phyloP scores from a whole-genome alignment of 1,140 invertebrate species.

The Trachelipus rathkii region DNA sequence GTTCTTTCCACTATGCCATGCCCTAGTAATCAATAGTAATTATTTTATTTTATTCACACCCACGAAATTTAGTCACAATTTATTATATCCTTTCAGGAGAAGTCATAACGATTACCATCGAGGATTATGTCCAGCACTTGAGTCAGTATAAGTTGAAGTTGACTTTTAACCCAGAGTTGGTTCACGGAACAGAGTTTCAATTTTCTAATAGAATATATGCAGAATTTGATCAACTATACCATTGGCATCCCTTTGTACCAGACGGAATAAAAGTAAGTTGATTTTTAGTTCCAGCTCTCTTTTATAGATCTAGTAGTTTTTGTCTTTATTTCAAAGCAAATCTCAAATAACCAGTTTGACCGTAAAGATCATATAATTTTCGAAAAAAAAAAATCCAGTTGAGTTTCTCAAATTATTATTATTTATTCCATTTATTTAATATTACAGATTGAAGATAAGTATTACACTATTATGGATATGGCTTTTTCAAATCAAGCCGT shows the following conservation, averaged over 20 bases:
- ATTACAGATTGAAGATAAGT: constrained; percentile 47
- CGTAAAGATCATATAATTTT: too few relatives aligned
- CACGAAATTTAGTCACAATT: too few relatives aligned
- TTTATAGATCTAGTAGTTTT: too few relatives aligned
- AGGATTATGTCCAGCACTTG: constrained; percentile 54
- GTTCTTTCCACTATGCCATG: too few relatives aligned
- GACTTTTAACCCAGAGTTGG: constrained; percentile 50
- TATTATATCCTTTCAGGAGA: constrained; percentile 49
- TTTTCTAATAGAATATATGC: constrained; percentile 53
- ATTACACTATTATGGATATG: constrained; percentile 50
- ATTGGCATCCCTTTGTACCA: constrained; percentile 54
- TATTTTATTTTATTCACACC: too few relatives aligned
- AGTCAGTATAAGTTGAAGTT: constrained; percentile 52
- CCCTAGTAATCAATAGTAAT: too few relatives aligned
- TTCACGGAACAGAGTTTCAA: constrained; percentile 50
- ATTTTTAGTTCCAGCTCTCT: constrained; percentile 48
- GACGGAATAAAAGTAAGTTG: constrained; percentile 48
- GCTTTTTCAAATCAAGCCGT: constrained; percentile 50
- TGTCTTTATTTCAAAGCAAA: too few relatives aligned
- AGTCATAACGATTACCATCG: constrained; percentile 53
- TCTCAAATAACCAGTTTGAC: too few relatives aligned
- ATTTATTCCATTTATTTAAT: background rate
- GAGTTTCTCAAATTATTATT: too few relatives aligned
- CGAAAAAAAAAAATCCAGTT: too few relatives aligned
- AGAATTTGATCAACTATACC: constrained; percentile 54